Conservation (phyloP, 30 jellyfish, hydroid and myxozoan genomes). For the Rhopilema esculentum region DNA sequence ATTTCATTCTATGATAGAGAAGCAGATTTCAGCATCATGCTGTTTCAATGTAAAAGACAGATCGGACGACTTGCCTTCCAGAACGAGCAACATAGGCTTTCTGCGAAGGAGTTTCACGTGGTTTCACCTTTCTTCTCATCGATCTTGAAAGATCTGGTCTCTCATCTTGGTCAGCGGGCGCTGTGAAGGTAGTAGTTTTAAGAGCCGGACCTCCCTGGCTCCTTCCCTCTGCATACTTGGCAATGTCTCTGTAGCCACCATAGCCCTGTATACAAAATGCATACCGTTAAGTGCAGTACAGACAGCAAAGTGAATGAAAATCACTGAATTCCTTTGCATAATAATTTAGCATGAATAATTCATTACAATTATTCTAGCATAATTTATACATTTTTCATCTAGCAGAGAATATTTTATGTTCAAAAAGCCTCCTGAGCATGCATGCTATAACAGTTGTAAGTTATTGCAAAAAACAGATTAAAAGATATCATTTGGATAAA, state of each 20-base stretch:
- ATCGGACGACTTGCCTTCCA: neutral
- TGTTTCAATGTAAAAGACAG: neutral
- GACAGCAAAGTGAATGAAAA: neutral
- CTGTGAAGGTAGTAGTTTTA: constrained; percentile 55
- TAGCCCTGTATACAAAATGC: constrained; percentile 34
- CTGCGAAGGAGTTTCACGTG: constrained; percentile 33
- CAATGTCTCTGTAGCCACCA: constrained; percentile 63
- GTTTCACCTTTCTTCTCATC: constrained; percentile 59
- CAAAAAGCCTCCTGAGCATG: too few species aligned
- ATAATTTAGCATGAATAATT: neutral
- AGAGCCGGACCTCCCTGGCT: constrained; percentile 51
- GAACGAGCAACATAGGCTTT: neutral
- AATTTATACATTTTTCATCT: too few species aligned
- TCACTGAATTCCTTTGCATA: neutral
- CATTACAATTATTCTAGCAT: neutral
- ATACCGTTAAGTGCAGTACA: neutral
- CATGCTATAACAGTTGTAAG: too few species aligned
- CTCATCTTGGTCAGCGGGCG: constrained; percentile 38
- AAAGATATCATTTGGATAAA: too few species aligned
- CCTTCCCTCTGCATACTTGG: constrained; percentile 51
- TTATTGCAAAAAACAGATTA: neutral
- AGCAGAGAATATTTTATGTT: too few species aligned
- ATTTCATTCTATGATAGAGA: neutral
- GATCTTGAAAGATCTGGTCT: constrained; percentile 56
- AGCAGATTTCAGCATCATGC: neutral